Conservation (phyloP, 2,888 invertebrate species). For the Tetranychus piercei region DNA sequence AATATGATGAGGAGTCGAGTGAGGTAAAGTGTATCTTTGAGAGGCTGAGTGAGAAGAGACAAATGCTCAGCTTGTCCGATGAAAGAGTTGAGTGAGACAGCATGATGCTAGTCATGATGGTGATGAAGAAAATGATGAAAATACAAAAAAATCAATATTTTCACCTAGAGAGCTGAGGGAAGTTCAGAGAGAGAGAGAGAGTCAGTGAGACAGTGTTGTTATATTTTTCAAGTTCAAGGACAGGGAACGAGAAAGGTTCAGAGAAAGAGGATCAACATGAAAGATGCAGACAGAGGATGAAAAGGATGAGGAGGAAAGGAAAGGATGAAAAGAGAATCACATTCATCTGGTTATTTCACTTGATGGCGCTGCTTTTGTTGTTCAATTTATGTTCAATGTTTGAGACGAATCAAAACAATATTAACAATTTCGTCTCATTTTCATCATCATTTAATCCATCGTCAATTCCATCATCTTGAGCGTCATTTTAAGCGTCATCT, state of each 20-base stretch:
- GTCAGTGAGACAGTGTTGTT: background rate
- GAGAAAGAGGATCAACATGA: background rate
- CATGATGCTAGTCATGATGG: no score
- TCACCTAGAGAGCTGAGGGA: background rate
- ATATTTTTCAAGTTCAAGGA: background rate
- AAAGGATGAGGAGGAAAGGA: background rate
- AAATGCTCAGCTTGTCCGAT: background rate
- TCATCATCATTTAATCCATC: background rate
- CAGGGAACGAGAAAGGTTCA: background rate
- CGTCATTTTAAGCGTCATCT: background rate
- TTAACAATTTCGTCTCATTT: background rate
- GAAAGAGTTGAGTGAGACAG: background rate
- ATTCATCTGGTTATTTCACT: background rate
- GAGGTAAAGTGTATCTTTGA: background rate
- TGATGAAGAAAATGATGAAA: background rate
- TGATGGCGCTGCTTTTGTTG: background rate
- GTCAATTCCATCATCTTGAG: background rate
- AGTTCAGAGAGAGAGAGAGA: background rate
- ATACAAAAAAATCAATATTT: background rate
- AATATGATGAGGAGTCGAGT: background rate
- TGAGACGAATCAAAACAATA: conserved; percentile 4
- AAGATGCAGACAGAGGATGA: background rate
- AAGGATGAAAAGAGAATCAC: background rate
- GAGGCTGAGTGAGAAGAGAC: background rate
- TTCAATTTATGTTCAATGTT: background rate